Evolutionary conservation across 2,888 invertebrate genomes (phyloP), one percentile per base, ranked within the genome.

Genomic region (Synergus laeviventris): DNA sequence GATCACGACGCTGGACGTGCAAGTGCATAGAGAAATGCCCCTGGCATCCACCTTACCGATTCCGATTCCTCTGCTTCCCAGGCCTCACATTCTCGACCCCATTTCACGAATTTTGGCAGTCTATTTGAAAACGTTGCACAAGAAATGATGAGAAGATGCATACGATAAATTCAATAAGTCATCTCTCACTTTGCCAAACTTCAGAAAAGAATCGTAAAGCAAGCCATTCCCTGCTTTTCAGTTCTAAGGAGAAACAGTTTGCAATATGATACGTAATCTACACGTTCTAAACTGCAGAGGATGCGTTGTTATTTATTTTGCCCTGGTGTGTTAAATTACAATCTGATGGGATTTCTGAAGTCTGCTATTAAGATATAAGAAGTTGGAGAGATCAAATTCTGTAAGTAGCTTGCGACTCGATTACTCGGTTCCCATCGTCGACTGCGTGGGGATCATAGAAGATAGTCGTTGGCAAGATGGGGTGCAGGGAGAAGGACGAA

Each of bases 391-490:
- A 70, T 64, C 16, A 70, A 45, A 45, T 70, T 49, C 24, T 16
- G 31, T 49, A 45, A 45, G 70, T 66, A 24, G 66, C 21, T 66
- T 66, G 66, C 45, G 24, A 66, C 45, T 70, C 70, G 70, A 70
- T 70, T 70, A 70, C 70, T 49, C 45, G 70, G 45, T 49, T 70
- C 70, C 70, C 70, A 70, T 45, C 45, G 70, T 70, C 24, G 66
- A 45, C 73, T 54, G 54, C 49, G 61, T 77, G 59, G 59, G 77
- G 49, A 79, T 77, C 84, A 84, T 84, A 82, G 83, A 73, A 82
- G 84, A 82, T 84, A 85, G 82, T 85, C 82, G 77, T 78, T 76
- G 77, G 24, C 59, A 73, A 80, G 74, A 78, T 74, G 80, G 66
- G 76, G 59, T 7, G 18, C 4, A 59, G 78, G 76, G 81, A 77